These are phyloP conservation scores for Rhagophthalmus giganteus DNA, from an alignment of 2,888 invertebrate species.

Conservation along the genomic window DNA sequence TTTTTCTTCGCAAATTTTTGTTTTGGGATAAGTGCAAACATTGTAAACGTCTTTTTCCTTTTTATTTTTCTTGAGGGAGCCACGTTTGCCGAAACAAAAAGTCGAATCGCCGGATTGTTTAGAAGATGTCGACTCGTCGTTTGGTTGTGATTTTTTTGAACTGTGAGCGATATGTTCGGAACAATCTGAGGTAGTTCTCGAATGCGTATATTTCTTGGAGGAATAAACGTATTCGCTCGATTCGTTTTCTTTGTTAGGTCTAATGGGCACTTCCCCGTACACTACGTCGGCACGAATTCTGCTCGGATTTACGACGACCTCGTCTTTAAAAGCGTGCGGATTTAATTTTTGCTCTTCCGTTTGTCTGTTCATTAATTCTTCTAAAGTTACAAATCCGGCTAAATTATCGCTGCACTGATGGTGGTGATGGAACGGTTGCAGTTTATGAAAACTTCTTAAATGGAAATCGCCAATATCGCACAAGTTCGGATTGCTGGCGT, in stretches of 20 bases:
- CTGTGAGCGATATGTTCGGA: slow-evolving; percentile 9
- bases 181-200: slow-evolving; percentile 42
- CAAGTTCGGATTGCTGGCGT: slow-evolving; percentile 73
- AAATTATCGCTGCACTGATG: slow-evolving; percentile 61
- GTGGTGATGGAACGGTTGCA: slow-evolving; percentile 50
- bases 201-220: slow-evolving; percentile 23
- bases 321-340: slow-evolving; percentile 42
- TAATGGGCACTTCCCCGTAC: slow-evolving; percentile 56
- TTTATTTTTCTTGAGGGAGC: slow-evolving; percentile 48
- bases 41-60: slow-evolving; percentile 39
- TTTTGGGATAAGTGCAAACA: slow-evolving; percentile 49
- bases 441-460: slow-evolving; percentile 49
- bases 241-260: slow-evolving; percentile 39
- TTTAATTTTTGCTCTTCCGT: slow-evolving; percentile 68
- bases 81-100: slow-evolving; percentile 53
- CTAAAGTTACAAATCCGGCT: slow-evolving; percentile 72
- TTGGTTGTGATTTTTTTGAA: neutral
- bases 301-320: slow-evolving; percentile 45
- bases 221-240: slow-evolving; percentile 5
- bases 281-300: slow-evolving; percentile 61
- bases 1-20: slow-evolving; percentile 41
- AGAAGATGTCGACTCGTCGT: slow-evolving; percentile 1
- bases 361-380: slow-evolving; percentile 80
- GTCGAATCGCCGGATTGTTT: slow-evolving; percentile 31
- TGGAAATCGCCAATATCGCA: slow-evolving; percentile 61